Evolutionary conservation across 92 coral and sea anemone species (phyloP).

Genomic region (Epizoanthus ramosus): DNA sequence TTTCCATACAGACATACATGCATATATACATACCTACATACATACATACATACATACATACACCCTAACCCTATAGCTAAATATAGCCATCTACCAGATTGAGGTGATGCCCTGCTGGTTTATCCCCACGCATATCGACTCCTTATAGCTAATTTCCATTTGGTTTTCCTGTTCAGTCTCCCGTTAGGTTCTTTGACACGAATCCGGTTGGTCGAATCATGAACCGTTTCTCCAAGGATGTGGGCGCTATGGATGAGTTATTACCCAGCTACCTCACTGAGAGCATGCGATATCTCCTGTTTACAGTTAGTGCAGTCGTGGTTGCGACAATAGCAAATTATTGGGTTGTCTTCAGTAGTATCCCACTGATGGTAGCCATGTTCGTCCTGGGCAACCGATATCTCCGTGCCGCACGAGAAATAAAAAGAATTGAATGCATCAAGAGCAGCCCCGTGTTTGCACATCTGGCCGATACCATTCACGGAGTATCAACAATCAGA

Average conservation of each 20-base stretch:
- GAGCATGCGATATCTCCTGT: not conserved
- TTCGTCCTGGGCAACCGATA: not conserved
- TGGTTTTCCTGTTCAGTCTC: not conserved
- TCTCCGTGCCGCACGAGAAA: not conserved
- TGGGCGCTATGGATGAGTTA: constrained; percentile 1
- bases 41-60: too few relatives aligned
- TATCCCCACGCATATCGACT: too few relatives aligned
- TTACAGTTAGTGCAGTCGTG: not conserved
- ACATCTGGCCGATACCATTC: too few relatives aligned
- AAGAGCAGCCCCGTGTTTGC: not conserved
- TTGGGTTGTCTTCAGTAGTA: not conserved
- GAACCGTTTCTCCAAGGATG: not conserved
- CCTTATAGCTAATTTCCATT: too few relatives aligned
- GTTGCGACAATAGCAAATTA: not conserved
- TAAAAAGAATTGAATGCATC: not conserved
- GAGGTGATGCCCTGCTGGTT: too few relatives aligned
- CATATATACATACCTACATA: too few relatives aligned
- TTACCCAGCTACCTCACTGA: not conserved
- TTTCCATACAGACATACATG: too few relatives aligned
- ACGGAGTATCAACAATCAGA: too few relatives aligned
- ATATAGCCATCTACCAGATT: too few relatives aligned
- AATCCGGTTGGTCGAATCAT: not conserved
- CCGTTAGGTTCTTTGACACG: not conserved
- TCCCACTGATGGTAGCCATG: not conserved
- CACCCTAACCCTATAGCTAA: too few relatives aligned